Evolutionary conservation across 2,113 vertebrate genomes (phyloP).

Genomic region (Pedionomus torquatus): DNA sequence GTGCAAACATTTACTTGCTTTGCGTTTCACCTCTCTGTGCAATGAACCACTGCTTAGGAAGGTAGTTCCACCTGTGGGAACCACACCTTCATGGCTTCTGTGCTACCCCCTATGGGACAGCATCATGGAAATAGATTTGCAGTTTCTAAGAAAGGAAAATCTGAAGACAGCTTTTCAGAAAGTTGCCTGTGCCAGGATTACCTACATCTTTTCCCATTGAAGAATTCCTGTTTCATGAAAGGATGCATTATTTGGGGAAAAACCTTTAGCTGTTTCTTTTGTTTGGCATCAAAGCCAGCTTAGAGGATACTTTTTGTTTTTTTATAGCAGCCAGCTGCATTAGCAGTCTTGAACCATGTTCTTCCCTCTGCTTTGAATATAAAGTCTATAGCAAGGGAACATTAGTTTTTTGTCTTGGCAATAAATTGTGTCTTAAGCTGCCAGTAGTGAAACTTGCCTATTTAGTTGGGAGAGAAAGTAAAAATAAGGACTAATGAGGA

Average conservation of each 20-base stretch:
- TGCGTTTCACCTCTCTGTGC: background rate
- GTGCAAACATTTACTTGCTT: background rate
- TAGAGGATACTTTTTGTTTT: background rate
- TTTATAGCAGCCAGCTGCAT: conserved; percentile 5
- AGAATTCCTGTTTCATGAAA: background rate
- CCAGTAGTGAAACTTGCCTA: conserved; percentile 7
- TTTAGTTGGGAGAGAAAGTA: conserved; percentile 32
- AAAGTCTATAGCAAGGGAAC: conserved; percentile 8
- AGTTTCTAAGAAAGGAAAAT: background rate
- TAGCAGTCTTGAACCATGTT: conserved; percentile 28
- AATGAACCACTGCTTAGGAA: rapidly evolving
- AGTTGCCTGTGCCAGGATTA: background rate
- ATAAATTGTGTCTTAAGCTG: background rate
- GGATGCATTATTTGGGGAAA: background rate
- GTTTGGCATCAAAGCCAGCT: conserved; percentile 12
- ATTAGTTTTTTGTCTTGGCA: background rate
- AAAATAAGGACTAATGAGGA: conserved; percentile 23
- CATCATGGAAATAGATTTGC: background rate
- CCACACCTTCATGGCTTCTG: rapidly evolving
- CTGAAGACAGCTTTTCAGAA: background rate
- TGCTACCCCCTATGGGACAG: background rate
- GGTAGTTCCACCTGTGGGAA: background rate
- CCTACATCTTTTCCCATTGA: background rate
- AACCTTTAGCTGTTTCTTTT: conserved; percentile 35
- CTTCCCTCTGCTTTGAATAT: conserved; percentile 47